phyloP scores from a whole-genome alignment of 1,140 invertebrate genomes.

The Protaetia brevitarsis region DNA sequence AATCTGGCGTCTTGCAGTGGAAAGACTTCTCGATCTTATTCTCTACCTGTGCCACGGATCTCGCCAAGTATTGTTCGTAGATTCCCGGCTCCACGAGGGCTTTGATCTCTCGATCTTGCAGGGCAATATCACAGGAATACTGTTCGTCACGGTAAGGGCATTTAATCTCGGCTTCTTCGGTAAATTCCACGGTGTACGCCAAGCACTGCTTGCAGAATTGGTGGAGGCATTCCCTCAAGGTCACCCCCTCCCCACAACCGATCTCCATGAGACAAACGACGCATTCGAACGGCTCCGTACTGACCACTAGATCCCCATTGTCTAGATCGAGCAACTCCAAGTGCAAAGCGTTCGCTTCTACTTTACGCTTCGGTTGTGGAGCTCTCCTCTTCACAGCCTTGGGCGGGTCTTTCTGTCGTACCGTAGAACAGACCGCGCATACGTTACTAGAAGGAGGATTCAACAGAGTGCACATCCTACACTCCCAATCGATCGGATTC shows the following conservation, averaged over 20 bases:
- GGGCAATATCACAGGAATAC: conserved; percentile 71
- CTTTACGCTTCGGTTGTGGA: conserved; percentile 40
- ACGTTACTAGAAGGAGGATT: conserved; percentile 55
- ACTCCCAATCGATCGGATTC: conserved; percentile 55
- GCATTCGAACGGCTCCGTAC: conserved; percentile 75
- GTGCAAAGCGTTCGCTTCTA: conserved; percentile 40
- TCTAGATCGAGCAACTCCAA: conserved; percentile 55
- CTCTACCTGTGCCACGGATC: conserved; percentile 80
- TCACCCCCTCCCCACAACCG: conserved; percentile 65
- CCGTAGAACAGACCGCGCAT: conserved; percentile 56
- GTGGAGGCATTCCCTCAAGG: conserved; percentile 86
- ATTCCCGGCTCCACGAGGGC: conserved; percentile 68
- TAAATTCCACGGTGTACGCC: conserved; percentile 68
- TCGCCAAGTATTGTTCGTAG: conserved; percentile 77
- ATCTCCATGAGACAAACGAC: conserved; percentile 77
- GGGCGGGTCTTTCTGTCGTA: conserved; percentile 48
- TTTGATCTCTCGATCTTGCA: conserved; percentile 87
- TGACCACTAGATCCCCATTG: conserved; percentile 70
- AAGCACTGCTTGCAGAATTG: conserved; percentile 81
- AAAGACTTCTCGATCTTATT: conserved; percentile 80
- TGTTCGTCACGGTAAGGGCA: conserved; percentile 77
- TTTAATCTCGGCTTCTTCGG: conserved; percentile 67
- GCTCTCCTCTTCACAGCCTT: conserved; percentile 44
- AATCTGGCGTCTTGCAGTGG: conserved; percentile 89
- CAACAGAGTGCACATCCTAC: conserved; percentile 57